Percentiles rank a stretch among this genome's conserved stretches.
phyloP scores from a whole-genome alignment of 2,797 vertebrate species.

The Melanotaenia boesemani region DNA sequence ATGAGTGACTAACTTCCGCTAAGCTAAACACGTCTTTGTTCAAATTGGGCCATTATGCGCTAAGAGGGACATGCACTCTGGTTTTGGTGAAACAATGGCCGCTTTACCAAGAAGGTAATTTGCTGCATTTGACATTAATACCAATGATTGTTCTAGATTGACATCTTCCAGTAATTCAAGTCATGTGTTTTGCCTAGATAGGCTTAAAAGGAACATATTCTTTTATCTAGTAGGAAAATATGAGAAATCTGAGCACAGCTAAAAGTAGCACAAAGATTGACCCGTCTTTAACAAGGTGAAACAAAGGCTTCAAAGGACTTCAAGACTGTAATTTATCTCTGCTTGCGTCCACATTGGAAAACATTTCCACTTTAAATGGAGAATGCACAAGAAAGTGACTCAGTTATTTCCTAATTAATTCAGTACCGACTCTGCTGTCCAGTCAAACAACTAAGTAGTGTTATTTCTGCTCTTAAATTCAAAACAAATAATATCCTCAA shows the following conservation, averaged over 20 bases:
- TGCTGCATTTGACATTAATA: constrained; percentile 67
- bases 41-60: constrained; percentile 73
- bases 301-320: constrained; percentile 11
- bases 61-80: constrained; percentile 61
- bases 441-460: constrained; percentile 59
- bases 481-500: constrained; percentile 76
- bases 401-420: constrained; percentile 48
- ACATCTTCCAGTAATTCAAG: constrained; percentile 57
- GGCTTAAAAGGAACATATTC: constrained; percentile 8
- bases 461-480: constrained; percentile 58
- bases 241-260: constrained; percentile 1
- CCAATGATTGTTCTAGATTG: constrained; percentile 51
- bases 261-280: constrained; percentile 21
- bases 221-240: constrained; percentile 31
- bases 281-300: constrained; percentile 25
- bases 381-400: constrained; percentile 27
- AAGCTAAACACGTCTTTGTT: constrained; percentile 75
- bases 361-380: constrained; percentile 12
- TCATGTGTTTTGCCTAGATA: constrained; percentile 55
- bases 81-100: constrained; percentile 56
- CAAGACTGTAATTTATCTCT: constrained; percentile 8
- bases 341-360: constrained; percentile 18
- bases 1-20: constrained; percentile 76
- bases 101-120: constrained; percentile 67
- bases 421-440: constrained; percentile 32